Base-by-base conservation (phyloP, 2,888 invertebrate genomes). In the Margaritifera margaritifera region DNA sequence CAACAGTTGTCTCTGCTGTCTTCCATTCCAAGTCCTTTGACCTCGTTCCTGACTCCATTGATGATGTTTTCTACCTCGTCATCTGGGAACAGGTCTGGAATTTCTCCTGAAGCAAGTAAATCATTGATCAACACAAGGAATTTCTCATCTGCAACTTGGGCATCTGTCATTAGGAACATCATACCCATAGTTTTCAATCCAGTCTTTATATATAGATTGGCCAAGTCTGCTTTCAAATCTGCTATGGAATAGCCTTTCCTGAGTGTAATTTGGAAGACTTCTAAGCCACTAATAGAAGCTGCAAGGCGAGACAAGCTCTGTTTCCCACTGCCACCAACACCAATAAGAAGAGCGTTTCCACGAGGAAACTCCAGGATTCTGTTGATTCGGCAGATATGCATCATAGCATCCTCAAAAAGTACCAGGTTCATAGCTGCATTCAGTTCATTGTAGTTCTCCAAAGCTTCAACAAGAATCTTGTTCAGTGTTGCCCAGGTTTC, bases 341-440 rank as follows among this genome's bases (percentile, higher is more conserved):
- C 98, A 15, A 98, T 97, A 66, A 98, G 91, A 60, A 98, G 91
- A 25, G 97, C 97, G 90, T 97, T 98, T 57, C 98, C 98, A 87
- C 98, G 92, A 0, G 98, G 98, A 50, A 96, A 96, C 90, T 98
- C 98, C 75, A 98, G 91, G 82, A 98, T 98, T 69, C 96, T 93
- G 89, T 96, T 98, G 81, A 98, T 97, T 86, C 97, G 94, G 80
- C 79, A 92, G 64, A 98, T 94, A 91, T 98, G 98, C 93, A 95
- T 95, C 95, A 98, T 97, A 53, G 98, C 98, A 89, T 98, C 98
- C 91, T 98, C 98, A 91, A 98, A 98, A 2, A 98, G 92, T 24
- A 98, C 98, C 77, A 98, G 92, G 90, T 98, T 97, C 96, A 98
- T 98, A n/a, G 96, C 96, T 50, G 97, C 95, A 69, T 98, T 96